Percentiles rank a stretch among this genome's conserved stretches.
These are phyloP conservation scores for Cheilosia urbana DNA, from an alignment of 2,888 invertebrate species.

Conservation along the genomic window DNA sequence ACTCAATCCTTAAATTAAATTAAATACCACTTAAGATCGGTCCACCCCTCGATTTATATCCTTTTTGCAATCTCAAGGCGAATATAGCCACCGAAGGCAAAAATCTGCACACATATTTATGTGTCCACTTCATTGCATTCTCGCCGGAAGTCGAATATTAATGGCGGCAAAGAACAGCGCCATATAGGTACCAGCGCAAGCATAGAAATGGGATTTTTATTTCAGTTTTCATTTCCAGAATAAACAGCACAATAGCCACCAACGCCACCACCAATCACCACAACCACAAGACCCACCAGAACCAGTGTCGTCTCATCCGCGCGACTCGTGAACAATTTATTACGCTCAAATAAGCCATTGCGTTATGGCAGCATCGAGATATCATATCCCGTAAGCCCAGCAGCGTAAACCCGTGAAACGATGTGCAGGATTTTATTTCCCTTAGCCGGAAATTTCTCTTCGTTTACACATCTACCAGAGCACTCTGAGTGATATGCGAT, in stretches of 20 bases:
- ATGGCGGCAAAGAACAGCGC: background rate
- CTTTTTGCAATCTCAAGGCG: background rate
- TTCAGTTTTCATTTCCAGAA: constrained; percentile 32
- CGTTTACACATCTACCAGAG: constrained; percentile 14
- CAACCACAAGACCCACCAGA: background rate
- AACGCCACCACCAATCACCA: background rate
- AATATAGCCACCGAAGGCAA: background rate
- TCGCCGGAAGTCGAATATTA: constrained; percentile 26
- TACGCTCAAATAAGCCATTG: constrained; percentile 48
- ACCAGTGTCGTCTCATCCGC: constrained; percentile 7
- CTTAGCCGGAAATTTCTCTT: constrained; percentile 27
- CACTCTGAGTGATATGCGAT: constrained; percentile 36
- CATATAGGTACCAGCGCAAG: background rate
- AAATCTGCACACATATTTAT: constrained; percentile 24
- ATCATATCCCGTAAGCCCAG: constrained; percentile 14
- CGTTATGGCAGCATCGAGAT: constrained; percentile 35
- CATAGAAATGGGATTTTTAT: constrained; percentile 40
- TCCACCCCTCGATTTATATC: constrained; percentile 22
- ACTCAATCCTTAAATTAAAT: constrained; percentile 39
- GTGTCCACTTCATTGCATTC: constrained; percentile 27
- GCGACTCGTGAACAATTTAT: constrained; percentile 49
- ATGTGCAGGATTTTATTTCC: constrained; percentile 50
- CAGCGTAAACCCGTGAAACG: constrained; percentile 9
- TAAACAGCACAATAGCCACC: constrained; percentile 1
- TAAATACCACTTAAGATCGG: constrained; percentile 30